A percentile compares a stretch with the other conserved stretches of the same genome.
Conservation (phyloP, 2,888 invertebrate genomes). For the Melieria crassipennis region DNA sequence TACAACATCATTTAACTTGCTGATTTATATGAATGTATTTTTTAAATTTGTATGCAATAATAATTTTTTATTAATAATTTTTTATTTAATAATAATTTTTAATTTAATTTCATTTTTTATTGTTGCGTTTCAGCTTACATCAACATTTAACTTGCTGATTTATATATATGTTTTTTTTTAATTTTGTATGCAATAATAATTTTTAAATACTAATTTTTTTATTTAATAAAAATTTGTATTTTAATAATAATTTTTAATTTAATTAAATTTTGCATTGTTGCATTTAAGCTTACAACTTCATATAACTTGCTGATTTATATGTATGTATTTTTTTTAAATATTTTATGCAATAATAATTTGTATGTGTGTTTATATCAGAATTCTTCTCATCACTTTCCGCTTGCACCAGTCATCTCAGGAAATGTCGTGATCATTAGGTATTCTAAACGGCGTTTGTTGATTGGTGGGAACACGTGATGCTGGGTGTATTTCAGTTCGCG, state of each 20-base stretch:
- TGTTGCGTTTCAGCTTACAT: background rate
- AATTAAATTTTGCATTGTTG: background rate
- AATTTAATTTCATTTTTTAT: background rate
- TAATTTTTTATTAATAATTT: background rate
- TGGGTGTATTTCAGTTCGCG: constrained; percentile 43
- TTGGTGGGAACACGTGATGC: constrained; percentile 44
- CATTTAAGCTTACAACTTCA: background rate
- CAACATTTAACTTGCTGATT: no score
- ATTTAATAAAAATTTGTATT: no score
- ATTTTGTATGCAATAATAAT: background rate
- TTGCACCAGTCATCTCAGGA: no score
- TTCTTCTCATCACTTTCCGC: no score
- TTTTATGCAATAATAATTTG: background rate
- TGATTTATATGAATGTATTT: background rate
- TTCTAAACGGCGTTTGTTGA: constrained; percentile 41
- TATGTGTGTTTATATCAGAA: no score
- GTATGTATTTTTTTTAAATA: constrained; percentile 22
- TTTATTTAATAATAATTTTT: constrained; percentile 20
- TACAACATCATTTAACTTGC: background rate
- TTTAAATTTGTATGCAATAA: background rate
- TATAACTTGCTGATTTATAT: background rate
- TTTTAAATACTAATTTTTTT: background rate
- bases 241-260: background rate
- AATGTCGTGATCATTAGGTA: constrained; percentile 41
- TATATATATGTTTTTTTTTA: background rate